phyloP scores from a whole-genome alignment of 1,140 invertebrate genomes.

The Panulirus ornatus region DNA sequence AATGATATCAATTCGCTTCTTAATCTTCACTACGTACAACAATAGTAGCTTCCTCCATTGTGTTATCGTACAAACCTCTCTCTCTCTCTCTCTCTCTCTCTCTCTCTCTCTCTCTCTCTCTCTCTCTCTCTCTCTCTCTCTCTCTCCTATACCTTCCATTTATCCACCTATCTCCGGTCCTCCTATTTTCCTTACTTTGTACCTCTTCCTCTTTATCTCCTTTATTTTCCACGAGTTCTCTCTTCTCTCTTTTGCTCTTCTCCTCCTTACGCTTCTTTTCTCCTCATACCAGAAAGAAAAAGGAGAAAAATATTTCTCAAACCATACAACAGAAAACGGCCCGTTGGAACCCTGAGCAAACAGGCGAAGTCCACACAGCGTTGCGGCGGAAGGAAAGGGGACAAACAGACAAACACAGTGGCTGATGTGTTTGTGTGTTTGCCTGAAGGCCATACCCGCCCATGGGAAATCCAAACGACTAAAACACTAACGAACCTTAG shows the following conservation, averaged over 20 bases:
- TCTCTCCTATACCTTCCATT: neutral
- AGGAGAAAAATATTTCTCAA: neutral
- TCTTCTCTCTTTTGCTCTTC: too few species aligned
- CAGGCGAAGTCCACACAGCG: neutral
- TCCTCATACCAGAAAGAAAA: neutral
- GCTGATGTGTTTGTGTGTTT: slow-evolving; percentile 22
- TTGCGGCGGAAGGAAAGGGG: neutral
- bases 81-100: neutral
- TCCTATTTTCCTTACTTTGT: neutral
- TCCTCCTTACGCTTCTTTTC: too few species aligned
- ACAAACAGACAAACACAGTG: slow-evolving; percentile 18
- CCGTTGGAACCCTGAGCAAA: neutral
- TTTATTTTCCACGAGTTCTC: neutral
- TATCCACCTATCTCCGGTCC: neutral
- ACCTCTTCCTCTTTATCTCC: neutral
- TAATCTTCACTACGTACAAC: too few species aligned
- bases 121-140: neutral
- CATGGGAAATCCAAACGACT: slow-evolving; percentile 47
- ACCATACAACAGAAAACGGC: neutral
- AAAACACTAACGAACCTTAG: neutral
- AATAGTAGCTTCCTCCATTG: too few species aligned
- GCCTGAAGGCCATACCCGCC: neutral
- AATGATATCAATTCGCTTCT: too few species aligned
- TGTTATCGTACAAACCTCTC: neutral
- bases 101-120: neutral